Percentiles rank a stretch among this genome's conserved stretches.
phyloP scores from a whole-genome alignment of 2,888 invertebrate genomes.

The Automeris io region DNA sequence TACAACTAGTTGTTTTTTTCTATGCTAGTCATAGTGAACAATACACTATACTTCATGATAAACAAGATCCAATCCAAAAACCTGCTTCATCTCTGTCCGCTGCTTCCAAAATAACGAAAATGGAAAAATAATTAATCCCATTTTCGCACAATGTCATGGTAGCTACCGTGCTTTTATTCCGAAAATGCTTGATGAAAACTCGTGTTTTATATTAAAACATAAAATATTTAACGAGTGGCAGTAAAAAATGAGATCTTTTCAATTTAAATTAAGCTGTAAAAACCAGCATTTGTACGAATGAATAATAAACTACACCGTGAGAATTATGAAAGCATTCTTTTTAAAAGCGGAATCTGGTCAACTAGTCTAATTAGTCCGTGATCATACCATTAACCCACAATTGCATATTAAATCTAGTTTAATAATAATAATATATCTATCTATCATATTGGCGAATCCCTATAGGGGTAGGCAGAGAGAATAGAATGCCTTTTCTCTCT shows the following conservation, averaged over 20 bases:
- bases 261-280: not conserved
- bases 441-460: not conserved
- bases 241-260: not conserved
- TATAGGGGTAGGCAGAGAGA: not conserved
- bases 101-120: too few species aligned
- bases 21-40: too few species aligned
- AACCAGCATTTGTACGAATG: not conserved
- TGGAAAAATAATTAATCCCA: too few species aligned
- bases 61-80: not conserved
- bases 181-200: not conserved
- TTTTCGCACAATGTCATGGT: too few species aligned
- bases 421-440: not conserved
- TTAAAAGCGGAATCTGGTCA: too few species aligned
- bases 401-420: not conserved
- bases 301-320: not conserved
- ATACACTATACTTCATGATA: too few species aligned
- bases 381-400: not conserved
- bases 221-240: not conserved
- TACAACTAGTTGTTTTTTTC: too few species aligned
- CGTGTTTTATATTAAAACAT: not conserved
- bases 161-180: not conserved
- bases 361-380: too few species aligned
- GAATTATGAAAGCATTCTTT: too few species aligned
- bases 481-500: too few species aligned
- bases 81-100: not conserved